phyloP scores from a whole-genome alignment of 2,113 vertebrate species.

The Macquaria ambigua region DNA sequence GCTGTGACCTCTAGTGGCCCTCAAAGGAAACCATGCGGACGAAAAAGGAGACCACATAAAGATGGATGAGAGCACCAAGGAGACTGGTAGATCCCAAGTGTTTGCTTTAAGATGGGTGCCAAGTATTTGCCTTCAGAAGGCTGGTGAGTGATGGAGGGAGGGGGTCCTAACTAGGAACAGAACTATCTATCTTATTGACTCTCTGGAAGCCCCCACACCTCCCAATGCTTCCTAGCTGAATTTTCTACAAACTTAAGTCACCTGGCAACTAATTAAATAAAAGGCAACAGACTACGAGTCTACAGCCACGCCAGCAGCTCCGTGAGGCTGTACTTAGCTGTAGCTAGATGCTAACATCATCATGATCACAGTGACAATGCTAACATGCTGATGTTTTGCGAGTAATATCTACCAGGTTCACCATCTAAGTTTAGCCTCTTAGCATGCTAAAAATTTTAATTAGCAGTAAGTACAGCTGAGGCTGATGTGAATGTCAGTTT shows the following conservation, averaged over 20 bases:
- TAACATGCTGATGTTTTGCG: not conserved
- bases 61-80: constrained; percentile 62
- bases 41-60: constrained; percentile 44
- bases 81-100: constrained; percentile 45
- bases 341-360: not conserved
- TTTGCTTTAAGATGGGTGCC: constrained; percentile 62
- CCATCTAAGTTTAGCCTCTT: not conserved
- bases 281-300: constrained; percentile 16
- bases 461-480: not conserved
- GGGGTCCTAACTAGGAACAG: constrained; percentile 39
- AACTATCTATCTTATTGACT: constrained; percentile 44
- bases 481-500: not conserved
- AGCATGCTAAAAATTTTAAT: not conserved
- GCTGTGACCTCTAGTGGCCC: constrained; percentile 80
- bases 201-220: constrained; percentile 8
- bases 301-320: not conserved
- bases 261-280: constrained; percentile 60
- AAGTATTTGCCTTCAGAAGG: constrained; percentile 51
- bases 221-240: constrained; percentile 5
- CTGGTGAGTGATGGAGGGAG: constrained; percentile 49
- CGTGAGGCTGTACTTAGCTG: not conserved
- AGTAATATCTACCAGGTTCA: not conserved
- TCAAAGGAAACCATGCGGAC: constrained; percentile 64
- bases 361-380: not conserved
- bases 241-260: constrained; percentile 30